Evolutionary conservation across 2,113 vertebrate genomes (phyloP).

Genomic region (Pionites leucogaster): DNA sequence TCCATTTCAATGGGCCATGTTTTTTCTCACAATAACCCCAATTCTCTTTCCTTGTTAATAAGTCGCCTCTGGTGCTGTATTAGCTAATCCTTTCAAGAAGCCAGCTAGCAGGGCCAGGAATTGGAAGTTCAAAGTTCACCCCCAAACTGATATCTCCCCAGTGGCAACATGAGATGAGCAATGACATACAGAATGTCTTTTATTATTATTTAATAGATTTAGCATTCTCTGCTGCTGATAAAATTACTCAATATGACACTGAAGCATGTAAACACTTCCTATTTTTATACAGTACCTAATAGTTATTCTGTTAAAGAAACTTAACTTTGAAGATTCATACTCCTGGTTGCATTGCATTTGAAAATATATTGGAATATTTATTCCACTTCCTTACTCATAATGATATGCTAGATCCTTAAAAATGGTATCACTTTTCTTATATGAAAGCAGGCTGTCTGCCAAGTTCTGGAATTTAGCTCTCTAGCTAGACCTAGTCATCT

Average conservation of each 20-base stretch:
- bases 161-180: background rate
- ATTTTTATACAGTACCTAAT: background rate
- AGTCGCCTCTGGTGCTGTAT: background rate
- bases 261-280: background rate
- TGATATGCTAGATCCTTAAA: constrained; percentile 46
- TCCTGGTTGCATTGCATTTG: background rate
- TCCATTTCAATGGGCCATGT: constrained; percentile 3
- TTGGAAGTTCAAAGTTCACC: constrained; percentile 20
- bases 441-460: constrained; percentile 58
- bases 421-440: constrained; percentile 48
- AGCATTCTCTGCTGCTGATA: background rate
- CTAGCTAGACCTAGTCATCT: constrained; percentile 31
- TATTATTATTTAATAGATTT: background rate
- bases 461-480: constrained; percentile 57
- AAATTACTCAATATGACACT: background rate
- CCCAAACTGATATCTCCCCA: background rate
- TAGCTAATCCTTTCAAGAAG: constrained; percentile 29
- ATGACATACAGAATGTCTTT: background rate
- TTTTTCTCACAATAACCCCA: constrained; percentile 15
- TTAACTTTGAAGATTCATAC: background rate
- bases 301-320: background rate
- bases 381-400: constrained; percentile 40
- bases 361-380: constrained; percentile 60
- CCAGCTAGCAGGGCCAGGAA: background rate
- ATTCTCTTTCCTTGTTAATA: constrained; percentile 24